Base-by-base conservation (phyloP, 2,888 invertebrate species). In the Tenthredo scrophulariae region DNA sequence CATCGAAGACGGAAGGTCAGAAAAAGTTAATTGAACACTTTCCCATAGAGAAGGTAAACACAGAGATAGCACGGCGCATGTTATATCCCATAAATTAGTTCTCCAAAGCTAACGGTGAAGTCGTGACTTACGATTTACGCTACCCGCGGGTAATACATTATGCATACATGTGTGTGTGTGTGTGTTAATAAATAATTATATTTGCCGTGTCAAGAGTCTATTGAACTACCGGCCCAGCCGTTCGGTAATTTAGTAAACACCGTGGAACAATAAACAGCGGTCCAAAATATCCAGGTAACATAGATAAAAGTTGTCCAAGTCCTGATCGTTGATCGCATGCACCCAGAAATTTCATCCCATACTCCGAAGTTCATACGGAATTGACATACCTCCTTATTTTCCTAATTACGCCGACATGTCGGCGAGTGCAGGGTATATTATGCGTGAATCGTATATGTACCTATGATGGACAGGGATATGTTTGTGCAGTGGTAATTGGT, bases 401-500 rank as follows among this genome's bases (percentile, higher is more conserved):
- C 46, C 15, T n/a, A 33, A 29, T 37, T 43, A 9, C 33, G 26
- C 13, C 7, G 26, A 46, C 26, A 75, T n/a, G 58, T 15, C n/a
- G 6, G 18, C 29, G n/a, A 7, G 29, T 2, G 33, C 4, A 33
- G 37, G 37, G 7, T 18, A 50, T 26, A 33, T 50, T 18, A 54
- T 33, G 33, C 58, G n/a, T n/a, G 75, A 75, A 75, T 54, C 15
- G 13, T 7, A 37, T 29, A 29, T 5, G 67, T 18, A 67, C 5
- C 13, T 2, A 37, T 40, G 58, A 58, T 37, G 80, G 80, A 80
- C 29, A 46, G 46, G 70, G 26, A 40, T 46, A 62, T 72, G 67
- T 79, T 77, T 85, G 62, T 83, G 54, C 40, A 84, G 86, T 84
- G 84, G 80, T 88, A 87, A 88, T 88, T 88, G 87, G 87, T 72